These are phyloP conservation scores for Limnephilus rhombicus DNA, from an alignment of 2,888 invertebrate species.

Conservation along the genomic window DNA sequence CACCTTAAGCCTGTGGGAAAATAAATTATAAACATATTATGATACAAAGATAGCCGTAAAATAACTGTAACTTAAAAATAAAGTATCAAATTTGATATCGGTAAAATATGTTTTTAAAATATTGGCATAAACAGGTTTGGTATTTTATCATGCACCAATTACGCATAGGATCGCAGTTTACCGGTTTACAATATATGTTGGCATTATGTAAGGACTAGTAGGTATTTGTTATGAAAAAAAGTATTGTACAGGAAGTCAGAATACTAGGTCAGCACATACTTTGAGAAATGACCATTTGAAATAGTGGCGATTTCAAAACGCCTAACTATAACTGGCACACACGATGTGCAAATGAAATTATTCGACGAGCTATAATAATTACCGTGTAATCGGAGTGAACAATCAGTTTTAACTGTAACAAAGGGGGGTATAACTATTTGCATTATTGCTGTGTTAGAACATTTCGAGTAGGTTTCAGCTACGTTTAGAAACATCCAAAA, in stretches of 20 bases:
- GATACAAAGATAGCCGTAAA: background rate
- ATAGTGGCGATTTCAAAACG: conserved; percentile 27
- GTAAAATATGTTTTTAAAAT: background rate
- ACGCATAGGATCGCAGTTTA: background rate
- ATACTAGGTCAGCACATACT: conserved; percentile 26
- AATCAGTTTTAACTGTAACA: background rate
- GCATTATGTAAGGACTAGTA: conserved; percentile 31
- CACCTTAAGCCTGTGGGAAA: background rate
- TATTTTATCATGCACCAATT: background rate
- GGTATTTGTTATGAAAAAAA: conserved; percentile 15
- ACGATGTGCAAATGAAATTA: conserved; percentile 32
- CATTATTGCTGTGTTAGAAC: background rate
- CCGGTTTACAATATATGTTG: conserved; percentile 7
- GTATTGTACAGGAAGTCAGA: background rate
- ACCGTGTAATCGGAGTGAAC: conserved; percentile 5
- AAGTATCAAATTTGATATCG: background rate
- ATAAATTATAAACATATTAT: background rate
- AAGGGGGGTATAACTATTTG: background rate
- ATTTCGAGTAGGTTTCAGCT: background rate
- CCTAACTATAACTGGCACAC: conserved; percentile 24
- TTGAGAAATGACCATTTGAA: conserved; percentile 29
- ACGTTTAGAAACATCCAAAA: background rate
- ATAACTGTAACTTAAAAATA: background rate
- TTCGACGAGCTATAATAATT: background rate
- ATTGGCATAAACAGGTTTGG: background rate